Base-by-base conservation (phyloP, 1,140 invertebrate species). In the Drosophila tani region DNA sequence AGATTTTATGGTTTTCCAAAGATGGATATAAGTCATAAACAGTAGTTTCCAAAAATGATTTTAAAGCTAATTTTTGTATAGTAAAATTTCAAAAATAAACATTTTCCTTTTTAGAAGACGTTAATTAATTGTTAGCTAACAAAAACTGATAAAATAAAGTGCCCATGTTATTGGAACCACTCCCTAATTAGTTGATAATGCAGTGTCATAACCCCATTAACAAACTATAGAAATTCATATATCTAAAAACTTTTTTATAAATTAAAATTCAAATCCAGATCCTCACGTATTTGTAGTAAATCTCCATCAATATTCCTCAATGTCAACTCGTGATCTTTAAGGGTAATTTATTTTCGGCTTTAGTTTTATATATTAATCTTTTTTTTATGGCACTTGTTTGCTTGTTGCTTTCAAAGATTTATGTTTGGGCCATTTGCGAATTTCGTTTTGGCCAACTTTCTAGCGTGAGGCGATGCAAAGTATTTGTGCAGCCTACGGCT, bases 371-470 rank as follows among this genome's bases (percentile, higher is more conserved):
- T 35, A 56, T 40, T 29, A 27, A 27, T 50, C 41, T 50, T 45
- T 82, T 82, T 75, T 79, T 41, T 49, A 55, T 49, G 66, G 38
- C 40, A 53, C 63, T 77, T 41, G 51, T 21, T 38, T 15, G 38
- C 62, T 57, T 79, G 50, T 57, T 60, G 40, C 65, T 27, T 32
- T 1, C 1, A 21, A 14, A 19, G 67, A 73, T 60, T 60, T 73
- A 73, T 60, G 53, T 73, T 62, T 77, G 40, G 35, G 41, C 55
- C 47, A 63, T 82, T 86, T 77, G 67, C 55, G 74, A 75, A 79
- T 90, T 90, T 88, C 70, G 71, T 75, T 90, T 88, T 82, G 70
- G 78, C 81, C 78, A 90, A 88, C 85, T 88, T 88, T 88, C 85
- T 85, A 88, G 86, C 79, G 85, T 85, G 75, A 79, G 79, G 81